A percentile compares a stretch with the other conserved stretches of the same genome.
phyloP scores from a whole-genome alignment of 2,113 vertebrate species.

The Malurus melanocephalus region DNA sequence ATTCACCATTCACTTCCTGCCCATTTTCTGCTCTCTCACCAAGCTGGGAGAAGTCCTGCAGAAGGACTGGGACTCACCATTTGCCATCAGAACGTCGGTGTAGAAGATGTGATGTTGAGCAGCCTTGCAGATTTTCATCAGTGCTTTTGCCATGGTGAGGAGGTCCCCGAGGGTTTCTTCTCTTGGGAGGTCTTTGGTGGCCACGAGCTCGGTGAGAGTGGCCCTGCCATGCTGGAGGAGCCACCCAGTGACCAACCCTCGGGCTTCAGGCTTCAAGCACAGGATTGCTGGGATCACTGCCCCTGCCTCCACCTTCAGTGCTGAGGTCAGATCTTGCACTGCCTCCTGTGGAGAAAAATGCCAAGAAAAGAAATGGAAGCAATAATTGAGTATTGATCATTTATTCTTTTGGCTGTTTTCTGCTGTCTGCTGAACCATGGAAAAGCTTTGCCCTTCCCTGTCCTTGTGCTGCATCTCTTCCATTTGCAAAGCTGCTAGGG shows the following conservation, averaged over 20 bases:
- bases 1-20: not conserved
- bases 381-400: not conserved
- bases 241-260: slow-evolving; percentile 76
- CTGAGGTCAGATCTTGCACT: slow-evolving; percentile 77
- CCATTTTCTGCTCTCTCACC: not conserved
- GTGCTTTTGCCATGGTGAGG: slow-evolving; percentile 66
- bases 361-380: not conserved
- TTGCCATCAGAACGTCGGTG: slow-evolving; percentile 77
- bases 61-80: slow-evolving; percentile 69
- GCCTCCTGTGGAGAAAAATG: slow-evolving; percentile 77
- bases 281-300: slow-evolving; percentile 76
- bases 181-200: slow-evolving; percentile 24
- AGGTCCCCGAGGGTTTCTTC: slow-evolving; percentile 70
- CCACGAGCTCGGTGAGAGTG: slow-evolving; percentile 56
- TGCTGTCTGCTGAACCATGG: not conserved
- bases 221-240: slow-evolving; percentile 77
- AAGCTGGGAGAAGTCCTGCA: not conserved
- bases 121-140: slow-evolving; percentile 72
- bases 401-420: not conserved
- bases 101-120: slow-evolving; percentile 79
- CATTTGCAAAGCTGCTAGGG: not conserved
- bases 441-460: not conserved
- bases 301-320: slow-evolving; percentile 73
- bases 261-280: slow-evolving; percentile 80
- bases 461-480: not conserved